A percentile compares a stretch with the other conserved stretches of the same genome.
These are phyloP conservation scores for Chondrilla cf. caribensis DNA, from an alignment of 37 sponge, comb jelly and placozoan species.

Conservation along the genomic window DNA sequence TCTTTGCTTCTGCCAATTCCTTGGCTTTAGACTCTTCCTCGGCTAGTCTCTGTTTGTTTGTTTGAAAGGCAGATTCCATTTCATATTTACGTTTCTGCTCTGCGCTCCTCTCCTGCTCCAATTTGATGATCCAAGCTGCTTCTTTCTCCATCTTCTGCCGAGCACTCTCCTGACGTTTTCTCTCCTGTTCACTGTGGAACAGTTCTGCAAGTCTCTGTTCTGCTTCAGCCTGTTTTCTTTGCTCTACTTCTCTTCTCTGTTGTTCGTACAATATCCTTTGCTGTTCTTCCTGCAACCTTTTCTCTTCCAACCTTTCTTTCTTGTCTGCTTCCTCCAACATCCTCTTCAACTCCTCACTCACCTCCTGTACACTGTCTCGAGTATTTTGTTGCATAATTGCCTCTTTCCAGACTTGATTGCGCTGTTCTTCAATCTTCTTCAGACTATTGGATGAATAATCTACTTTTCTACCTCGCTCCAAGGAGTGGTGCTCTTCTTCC, in stretches of 20 bases:
- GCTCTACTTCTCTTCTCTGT: constrained; percentile 7
- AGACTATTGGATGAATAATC: neutral
- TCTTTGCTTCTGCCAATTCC: neutral
- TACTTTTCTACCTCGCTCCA: neutral
- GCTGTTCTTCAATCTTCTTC: neutral
- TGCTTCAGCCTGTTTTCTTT: neutral
- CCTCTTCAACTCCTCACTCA: too few species aligned
- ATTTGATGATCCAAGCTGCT: constrained; percentile 2
- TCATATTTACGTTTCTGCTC: neutral
- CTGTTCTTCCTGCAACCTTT: constrained; percentile 7
- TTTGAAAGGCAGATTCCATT: neutral
- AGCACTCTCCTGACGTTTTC: constrained; percentile 5
- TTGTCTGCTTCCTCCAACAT: neutral
- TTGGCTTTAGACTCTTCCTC: neutral
- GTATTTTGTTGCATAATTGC: neutral
- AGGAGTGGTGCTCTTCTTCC: constrained; percentile 1
- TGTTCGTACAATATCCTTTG: neutral
- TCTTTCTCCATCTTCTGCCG: neutral
- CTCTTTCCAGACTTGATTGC: neutral
- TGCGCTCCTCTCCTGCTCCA: neutral
- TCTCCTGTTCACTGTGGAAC: neutral
- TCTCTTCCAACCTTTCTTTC: neutral
- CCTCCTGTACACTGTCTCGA: neutral
- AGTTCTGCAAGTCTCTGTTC: neutral
- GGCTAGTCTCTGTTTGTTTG: neutral